Base-by-base conservation (phyloP, 2,888 invertebrate genomes). In the Empis livida region DNA sequence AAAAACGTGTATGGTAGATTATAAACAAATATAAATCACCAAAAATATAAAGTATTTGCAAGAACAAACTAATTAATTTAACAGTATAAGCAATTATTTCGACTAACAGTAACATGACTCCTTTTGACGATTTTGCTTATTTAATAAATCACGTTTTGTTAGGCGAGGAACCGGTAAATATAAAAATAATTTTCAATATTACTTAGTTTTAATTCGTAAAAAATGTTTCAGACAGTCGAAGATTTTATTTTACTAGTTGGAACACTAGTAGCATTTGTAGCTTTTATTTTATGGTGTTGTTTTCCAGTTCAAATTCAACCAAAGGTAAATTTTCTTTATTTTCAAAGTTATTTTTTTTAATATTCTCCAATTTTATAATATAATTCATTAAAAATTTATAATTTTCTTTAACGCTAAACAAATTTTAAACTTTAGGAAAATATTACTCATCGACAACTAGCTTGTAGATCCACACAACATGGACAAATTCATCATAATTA, bases 281-380 rank as follows among this genome's bases (percentile, higher is more conserved):
- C 78, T 23, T 78, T 78, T 59, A 72, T 78, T 49, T 62, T 78
- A 27, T 78, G 78, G 78, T 78, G 78, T 60, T 78, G 78, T 60
- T 78, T 78, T 61, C 78, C 78, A 47, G 23, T 27, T 27, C 23
- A 27, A 27, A 70, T 73, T 53, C 72, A 72, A 51, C 73, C 73
- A 44, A 73, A 72, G 63, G 73, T 67, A 63, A 20, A 5, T 20
- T 20, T 20, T 5, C 3, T 20, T 20, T 20, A 20, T 20, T 20
- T 5, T n/a, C n/a, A n/a, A n/a, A n/a, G n/a, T n/a, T n/a, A n/a
- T n/a, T n/a, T n/a, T n/a, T n/a, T n/a, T n/a, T n/a, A n/a, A n/a
- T n/a, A n/a, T n/a, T n/a, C n/a, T n/a, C n/a, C n/a, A n/a, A n/a
- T n/a, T n/a, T n/a, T n/a, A n/a, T n/a, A n/a, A n/a, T n/a, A n/a